Conservation (phyloP, 2,113 vertebrate genomes). For the Thinocorus orbignyianus region DNA sequence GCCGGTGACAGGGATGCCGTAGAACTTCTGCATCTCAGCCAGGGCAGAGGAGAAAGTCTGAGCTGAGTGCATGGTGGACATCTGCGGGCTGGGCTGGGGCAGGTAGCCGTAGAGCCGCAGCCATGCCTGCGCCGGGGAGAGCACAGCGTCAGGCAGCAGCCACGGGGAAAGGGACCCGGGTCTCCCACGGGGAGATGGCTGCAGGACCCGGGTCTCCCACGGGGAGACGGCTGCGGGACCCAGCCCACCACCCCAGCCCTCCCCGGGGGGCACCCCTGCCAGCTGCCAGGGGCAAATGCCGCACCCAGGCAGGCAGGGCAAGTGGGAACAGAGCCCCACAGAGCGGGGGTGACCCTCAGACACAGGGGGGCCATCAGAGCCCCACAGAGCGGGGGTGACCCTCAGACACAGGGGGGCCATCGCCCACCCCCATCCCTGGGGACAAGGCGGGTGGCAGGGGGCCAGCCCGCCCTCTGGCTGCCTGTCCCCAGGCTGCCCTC, state of each 20-base stretch:
- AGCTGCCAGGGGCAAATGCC: not conserved
- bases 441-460: not conserved
- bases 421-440: not conserved
- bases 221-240: not conserved
- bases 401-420: not conserved
- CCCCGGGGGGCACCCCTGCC: not conserved
- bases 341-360: fast-evolving
- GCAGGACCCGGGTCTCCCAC: not conserved
- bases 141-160: fast-evolving
- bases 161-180: fast-evolving
- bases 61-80: conserved; percentile 93
- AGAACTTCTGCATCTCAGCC: conserved; percentile 92
- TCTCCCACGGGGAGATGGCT: not conserved
- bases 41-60: conserved; percentile 89
- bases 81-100: conserved; percentile 88
- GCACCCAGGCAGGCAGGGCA: not conserved
- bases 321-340: not conserved
- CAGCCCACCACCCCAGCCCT: too few species aligned
- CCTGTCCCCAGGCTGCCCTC: fast-evolving
- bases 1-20: conserved; percentile 88
- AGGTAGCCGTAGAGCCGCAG: conserved; percentile 92
- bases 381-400: fast-evolving
- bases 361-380: not conserved
- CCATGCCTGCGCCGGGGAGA: conserved; percentile 81
- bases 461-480: not conserved